Evolutionary conservation across 2,888 invertebrate genomes (phyloP), one percentile per base, ranked within the genome.

Genomic region (Calliphora vomitoria): DNA sequence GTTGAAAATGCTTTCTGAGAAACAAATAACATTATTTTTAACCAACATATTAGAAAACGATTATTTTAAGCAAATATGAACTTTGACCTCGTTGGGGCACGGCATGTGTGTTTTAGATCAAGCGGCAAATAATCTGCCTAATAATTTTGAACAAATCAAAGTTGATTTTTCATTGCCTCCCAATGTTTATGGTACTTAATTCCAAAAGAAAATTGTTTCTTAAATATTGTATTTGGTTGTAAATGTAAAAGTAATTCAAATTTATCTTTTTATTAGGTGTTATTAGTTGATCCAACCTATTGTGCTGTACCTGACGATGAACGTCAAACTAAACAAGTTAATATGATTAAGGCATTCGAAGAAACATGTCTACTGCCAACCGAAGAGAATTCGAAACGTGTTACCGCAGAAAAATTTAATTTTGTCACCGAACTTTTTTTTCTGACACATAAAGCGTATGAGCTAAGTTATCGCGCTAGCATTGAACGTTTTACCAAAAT

Each of bases 391-490:
- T 95, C 95, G 78, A 93, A 92, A 58, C 93, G 96, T 15, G 94
- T 95, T 2, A 95, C 95, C 0, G 94, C 94, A 0, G 95, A 95
- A 0, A 94, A 95, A 20, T 97, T 96, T 91, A 97, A 95, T 92
- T 99, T 99, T 93, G 96, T 98, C 15, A 98, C 98, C 0, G 98
- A 98, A 92, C 97, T 97, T 91, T 99, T 98, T 93, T 98, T 96
- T 93, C 95, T 98, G 95, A 97, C 98, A 0, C 98, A 99, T 92
- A 96, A 96, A 91, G 96, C 97, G 72, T 95, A 98, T 78, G 97
- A 98, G 92, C 95, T 98, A 76, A 96, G 96, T 35, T 95, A 96
- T 86, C 94, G 96, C 5, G 96, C 96, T 4, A 95, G 95, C 69
- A 95, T 96, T 1, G 96, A 97, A 90, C 96, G 96, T 89, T 93